These are phyloP conservation scores for Camponotus pennsylvanicus DNA, from an alignment of 1,140 invertebrate species.

Conservation along the genomic window DNA sequence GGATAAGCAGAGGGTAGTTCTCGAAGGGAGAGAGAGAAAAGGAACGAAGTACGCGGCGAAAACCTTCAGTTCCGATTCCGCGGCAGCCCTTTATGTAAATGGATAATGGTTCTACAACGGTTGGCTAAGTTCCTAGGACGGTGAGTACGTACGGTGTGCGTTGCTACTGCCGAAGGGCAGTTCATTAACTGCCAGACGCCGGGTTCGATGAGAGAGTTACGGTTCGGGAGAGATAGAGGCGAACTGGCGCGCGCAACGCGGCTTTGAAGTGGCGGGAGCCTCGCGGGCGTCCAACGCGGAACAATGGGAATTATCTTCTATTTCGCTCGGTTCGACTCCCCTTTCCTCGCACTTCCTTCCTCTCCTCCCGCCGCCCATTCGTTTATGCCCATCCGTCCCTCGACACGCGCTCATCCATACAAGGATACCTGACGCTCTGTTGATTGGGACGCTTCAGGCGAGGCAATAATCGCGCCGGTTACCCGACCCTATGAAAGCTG, in stretches of 20 bases:
- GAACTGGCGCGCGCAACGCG: constrained; percentile 38
- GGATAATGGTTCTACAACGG: constrained; percentile 69
- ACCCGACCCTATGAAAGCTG: constrained; percentile 60
- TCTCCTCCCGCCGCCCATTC: constrained; percentile 29
- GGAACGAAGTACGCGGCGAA: constrained; percentile 41
- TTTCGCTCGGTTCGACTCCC: constrained; percentile 40
- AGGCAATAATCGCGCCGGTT: constrained; percentile 67
- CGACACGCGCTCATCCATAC: constrained; percentile 34
- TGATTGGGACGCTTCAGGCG: constrained; percentile 67
- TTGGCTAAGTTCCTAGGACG: constrained; percentile 67
- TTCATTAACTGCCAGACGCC: constrained; percentile 78
- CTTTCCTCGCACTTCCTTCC: neutral
- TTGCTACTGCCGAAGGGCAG: constrained; percentile 74
- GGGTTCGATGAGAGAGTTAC: constrained; percentile 73
- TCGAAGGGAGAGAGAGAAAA: constrained; percentile 5
- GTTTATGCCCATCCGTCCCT: constrained; percentile 60
- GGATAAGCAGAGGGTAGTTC: neutral
- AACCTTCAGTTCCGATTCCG: constrained; percentile 58
- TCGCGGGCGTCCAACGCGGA: constrained; percentile 68
- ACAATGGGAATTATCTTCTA: constrained; percentile 77
- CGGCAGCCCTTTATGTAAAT: constrained; percentile 73
- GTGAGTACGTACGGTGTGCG: constrained; percentile 45
- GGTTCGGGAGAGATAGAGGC: constrained; percentile 10
- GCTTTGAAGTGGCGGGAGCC: constrained; percentile 76
- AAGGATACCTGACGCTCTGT: constrained; percentile 44